Evolutionary conservation across 2,888 invertebrate genomes (phyloP), one percentile per base, ranked within the genome.

Genomic region (Leptinotarsa peninsularis): DNA sequence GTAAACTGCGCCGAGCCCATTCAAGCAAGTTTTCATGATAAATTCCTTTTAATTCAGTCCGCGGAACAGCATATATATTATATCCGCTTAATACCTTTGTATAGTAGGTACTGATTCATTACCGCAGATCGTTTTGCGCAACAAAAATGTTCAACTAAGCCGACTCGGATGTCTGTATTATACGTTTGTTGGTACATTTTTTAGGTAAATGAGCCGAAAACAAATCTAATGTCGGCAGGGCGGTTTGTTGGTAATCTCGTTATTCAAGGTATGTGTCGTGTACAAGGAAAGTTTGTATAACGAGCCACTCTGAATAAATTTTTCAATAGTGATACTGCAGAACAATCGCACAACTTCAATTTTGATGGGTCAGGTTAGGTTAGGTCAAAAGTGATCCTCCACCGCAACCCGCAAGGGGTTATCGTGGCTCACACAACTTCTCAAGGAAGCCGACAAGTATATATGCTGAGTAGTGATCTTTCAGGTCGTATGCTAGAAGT

Each of bases 1-100:
- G 23, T 58, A 58, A 14, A 14, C 15, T 23, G 58, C 15, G 23
- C 27, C 23, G 23, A 23, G 58, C 10, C 15, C 58, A 58, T 58
- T 58, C 14, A 58, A 58, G 58, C 14, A 58, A 58, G 58, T 23
- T 4, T 58, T 58, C 58, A 58, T 58, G 58, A 58, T 58, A 58
- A 58, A 58, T 58, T 58, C 58, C 23, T 14, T 58, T 58, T 21
- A 58, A 23, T 23, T 58, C 58, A 13, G 58, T 15, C 21, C 58
- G 21, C 23, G 23, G 4, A 54, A 21, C 58, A 58, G 58, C 58
- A 52, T 14, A 23, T 58, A 58, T 58, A 58, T 58, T 27, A 23
- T 58, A 58, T 58, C 23, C 58, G 21, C 54, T 54, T 54, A 54
- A 54, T 18, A 54, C 54, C 54, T 54, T 54, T 54, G 54, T 54